phyloP scores from a whole-genome alignment of 2,797 vertebrate species.

The Lagodon rhomboides region DNA sequence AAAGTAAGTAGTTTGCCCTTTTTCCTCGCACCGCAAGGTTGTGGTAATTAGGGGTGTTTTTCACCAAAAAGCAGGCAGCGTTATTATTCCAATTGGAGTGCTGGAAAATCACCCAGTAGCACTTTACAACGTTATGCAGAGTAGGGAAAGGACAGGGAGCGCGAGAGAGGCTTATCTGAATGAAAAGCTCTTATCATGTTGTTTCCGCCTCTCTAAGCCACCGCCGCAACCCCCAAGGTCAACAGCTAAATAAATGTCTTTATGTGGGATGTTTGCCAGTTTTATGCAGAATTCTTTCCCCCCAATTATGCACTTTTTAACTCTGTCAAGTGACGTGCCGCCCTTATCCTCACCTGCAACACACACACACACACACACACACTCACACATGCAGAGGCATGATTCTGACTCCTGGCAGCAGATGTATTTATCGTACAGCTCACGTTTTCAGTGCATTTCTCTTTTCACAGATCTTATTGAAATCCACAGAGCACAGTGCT shows the following conservation, averaged over 20 bases:
- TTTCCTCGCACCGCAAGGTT: constrained; percentile 67
- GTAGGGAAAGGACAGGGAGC: constrained; percentile 44
- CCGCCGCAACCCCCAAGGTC: constrained; percentile 66
- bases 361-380: neutral
- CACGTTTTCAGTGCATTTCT: neutral
- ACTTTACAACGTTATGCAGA: constrained; percentile 60
- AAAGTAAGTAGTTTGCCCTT: constrained; percentile 71
- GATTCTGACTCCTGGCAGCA: neutral
- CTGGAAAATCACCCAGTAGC: constrained; percentile 68
- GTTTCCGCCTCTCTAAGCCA: constrained; percentile 57
- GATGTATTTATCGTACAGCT: neutral
- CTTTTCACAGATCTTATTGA: neutral
- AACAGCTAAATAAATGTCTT: constrained; percentile 74
- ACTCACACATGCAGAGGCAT: neutral
- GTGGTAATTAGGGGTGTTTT: constrained; percentile 74
- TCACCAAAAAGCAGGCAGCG: constrained; percentile 58
- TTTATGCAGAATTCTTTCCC: constrained; percentile 41
- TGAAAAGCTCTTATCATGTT: constrained; percentile 73
- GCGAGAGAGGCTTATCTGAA: constrained; percentile 66
- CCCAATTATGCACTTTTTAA: constrained; percentile 50
- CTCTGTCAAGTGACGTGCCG: constrained; percentile 21
- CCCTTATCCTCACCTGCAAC: constrained; percentile 5
- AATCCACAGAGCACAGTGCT: neutral
- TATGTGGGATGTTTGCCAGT: constrained; percentile 42
- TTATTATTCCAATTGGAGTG: constrained; percentile 74